These are phyloP conservation scores for Pseudorasbora parva DNA, from an alignment of 2,113 vertebrate genomes.

Conservation along the genomic window DNA sequence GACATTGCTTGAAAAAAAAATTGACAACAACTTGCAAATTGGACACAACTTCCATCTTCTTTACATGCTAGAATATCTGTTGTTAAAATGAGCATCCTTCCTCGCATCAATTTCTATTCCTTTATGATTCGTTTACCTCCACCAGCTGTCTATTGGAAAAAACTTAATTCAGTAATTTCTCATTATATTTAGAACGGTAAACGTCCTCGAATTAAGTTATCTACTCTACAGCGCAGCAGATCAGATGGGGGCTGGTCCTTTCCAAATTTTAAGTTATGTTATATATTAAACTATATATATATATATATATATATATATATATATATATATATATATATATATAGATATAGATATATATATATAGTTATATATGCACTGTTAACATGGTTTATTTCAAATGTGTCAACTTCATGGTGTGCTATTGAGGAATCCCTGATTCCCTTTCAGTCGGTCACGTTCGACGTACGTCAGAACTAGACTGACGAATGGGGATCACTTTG, in stretches of 20 bases:
- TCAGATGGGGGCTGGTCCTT: background rate
- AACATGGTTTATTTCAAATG: too few species aligned
- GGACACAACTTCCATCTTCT: background rate
- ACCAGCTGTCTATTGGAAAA: background rate
- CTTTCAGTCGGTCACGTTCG: too few species aligned
- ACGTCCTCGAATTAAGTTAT: background rate
- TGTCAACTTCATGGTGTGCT: too few species aligned
- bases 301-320: too few species aligned
- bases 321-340: too few species aligned
- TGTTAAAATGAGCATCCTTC: background rate
- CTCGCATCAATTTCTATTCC: background rate
- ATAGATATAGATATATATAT: too few species aligned
- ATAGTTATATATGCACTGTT: too few species aligned
- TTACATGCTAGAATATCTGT: background rate
- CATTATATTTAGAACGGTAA: background rate
- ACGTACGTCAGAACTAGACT: too few species aligned
- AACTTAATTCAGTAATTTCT: background rate
- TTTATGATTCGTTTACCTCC: background rate
- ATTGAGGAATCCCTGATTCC: too few species aligned
- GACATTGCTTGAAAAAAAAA: background rate
- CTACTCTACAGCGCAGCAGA: background rate
- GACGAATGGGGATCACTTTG: too few species aligned
- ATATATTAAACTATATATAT: too few species aligned
- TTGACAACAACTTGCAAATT: background rate
- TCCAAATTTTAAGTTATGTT: background rate